Conservation (phyloP, 1,140 invertebrate genomes). For the Catajapyx aquilonaris region DNA sequence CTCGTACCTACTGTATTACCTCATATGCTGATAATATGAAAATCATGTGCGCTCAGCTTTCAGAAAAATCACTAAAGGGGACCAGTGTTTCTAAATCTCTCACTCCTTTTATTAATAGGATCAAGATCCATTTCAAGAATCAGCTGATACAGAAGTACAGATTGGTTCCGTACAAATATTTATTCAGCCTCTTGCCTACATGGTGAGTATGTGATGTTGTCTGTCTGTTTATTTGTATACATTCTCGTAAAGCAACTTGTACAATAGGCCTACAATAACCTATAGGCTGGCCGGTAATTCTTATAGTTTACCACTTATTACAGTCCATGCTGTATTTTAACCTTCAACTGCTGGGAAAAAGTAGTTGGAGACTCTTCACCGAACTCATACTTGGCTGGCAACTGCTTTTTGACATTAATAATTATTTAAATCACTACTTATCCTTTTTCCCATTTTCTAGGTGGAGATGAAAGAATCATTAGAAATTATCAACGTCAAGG, state of each 20-base stretch:
- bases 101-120: constrained; percentile 19
- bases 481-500: constrained; percentile 28
- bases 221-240: too few species aligned
- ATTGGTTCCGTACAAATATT: constrained; percentile 35
- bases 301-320: too few species aligned
- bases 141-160: constrained; percentile 28
- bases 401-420: too few species aligned
- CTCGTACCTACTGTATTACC: background rate
- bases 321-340: too few species aligned
- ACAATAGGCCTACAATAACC: too few species aligned
- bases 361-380: too few species aligned
- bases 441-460: too few species aligned
- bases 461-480: constrained; percentile 29
- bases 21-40: background rate
- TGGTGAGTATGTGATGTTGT: constrained; percentile 18
- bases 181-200: constrained; percentile 29
- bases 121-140: constrained; percentile 36
- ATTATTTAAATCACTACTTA: too few species aligned
- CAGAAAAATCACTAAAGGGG: background rate
- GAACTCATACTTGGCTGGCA: too few species aligned
- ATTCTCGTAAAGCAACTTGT: too few species aligned
- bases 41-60: background rate
- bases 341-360: too few species aligned
- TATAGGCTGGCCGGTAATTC: too few species aligned
- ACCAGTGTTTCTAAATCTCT: background rate